These are phyloP conservation scores for Ailuropoda melanoleuca DNA, from an alignment of 2,113 vertebrate genomes.

Conservation along the genomic window DNA sequence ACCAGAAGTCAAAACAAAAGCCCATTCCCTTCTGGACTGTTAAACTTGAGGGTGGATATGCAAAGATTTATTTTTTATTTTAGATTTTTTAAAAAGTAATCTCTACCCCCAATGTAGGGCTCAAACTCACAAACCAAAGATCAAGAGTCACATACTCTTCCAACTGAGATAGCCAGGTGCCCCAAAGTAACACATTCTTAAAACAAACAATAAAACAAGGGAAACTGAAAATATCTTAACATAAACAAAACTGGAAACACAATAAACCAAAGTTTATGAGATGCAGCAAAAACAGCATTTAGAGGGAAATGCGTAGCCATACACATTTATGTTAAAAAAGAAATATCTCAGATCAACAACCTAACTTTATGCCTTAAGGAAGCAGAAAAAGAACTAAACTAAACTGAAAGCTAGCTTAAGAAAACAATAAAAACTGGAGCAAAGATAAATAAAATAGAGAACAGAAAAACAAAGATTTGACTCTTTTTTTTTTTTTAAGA, in stretches of 20 bases:
- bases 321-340: not conserved
- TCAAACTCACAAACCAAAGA: not conserved
- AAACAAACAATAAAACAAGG: not conserved
- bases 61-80: not conserved
- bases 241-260: constrained; percentile 12
- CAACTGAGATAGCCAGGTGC: not conserved
- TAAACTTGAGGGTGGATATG: not conserved
- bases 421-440: not conserved
- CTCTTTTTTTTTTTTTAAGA: no score
- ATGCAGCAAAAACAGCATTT: not conserved
- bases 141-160: not conserved
- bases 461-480: not conserved
- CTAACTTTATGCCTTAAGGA: not conserved
- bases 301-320: not conserved
- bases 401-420: not conserved
- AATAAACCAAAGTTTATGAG: not conserved
- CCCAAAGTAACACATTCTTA: not conserved
- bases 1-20: constrained; percentile 1
- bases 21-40: not conserved
- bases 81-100: not conserved
- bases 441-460: not conserved
- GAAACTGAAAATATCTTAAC: not conserved
- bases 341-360: not conserved
- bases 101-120: not conserved
- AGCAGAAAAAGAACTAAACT: not conserved